phyloP scores from a whole-genome alignment of 2,797 vertebrate genomes.

The Arremon brunneinucha region DNA sequence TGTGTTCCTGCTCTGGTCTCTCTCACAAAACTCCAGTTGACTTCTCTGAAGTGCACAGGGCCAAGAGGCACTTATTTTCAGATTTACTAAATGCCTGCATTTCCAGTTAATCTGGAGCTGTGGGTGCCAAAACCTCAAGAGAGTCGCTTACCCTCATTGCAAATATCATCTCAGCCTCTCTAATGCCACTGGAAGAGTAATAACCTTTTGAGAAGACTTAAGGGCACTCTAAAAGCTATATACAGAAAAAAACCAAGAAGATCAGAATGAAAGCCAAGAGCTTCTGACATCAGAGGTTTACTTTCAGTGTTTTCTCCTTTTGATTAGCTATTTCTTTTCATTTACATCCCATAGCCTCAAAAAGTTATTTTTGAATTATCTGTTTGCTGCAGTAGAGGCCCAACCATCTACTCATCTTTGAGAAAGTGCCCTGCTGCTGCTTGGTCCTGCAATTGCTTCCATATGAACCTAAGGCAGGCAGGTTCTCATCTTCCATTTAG shows the following conservation, averaged over 20 bases:
- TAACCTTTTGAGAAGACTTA: not conserved
- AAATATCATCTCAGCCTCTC: slow-evolving; percentile 11
- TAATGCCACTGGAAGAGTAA: slow-evolving; percentile 7
- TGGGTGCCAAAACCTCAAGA: slow-evolving; percentile 38
- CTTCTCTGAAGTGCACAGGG: not conserved
- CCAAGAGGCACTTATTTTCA: not conserved
- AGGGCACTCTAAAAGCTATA: not conserved
- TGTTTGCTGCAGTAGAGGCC: not conserved
- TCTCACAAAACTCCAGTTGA: not conserved
- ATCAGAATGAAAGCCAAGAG: not conserved
- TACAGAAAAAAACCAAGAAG: not conserved
- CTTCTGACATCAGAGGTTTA: not conserved
- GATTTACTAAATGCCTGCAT: not conserved
- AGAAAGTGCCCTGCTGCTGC: not conserved
- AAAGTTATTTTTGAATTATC: not conserved
- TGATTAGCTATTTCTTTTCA: slow-evolving; percentile 1
- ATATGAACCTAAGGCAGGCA: not conserved
- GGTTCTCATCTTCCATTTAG: slow-evolving; percentile 1
- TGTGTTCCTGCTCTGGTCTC: not conserved
- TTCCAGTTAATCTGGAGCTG: slow-evolving; percentile 17
- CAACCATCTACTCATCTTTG: not conserved
- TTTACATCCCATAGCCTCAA: not conserved
- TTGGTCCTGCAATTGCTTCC: not conserved
- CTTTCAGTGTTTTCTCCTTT: not conserved
- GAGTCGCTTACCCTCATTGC: not conserved